Percentiles rank a stretch among this genome's conserved stretches.
These are phyloP conservation scores for Drosophila engyochracea DNA, from an alignment of 2,888 invertebrate species.

Conservation along the genomic window DNA sequence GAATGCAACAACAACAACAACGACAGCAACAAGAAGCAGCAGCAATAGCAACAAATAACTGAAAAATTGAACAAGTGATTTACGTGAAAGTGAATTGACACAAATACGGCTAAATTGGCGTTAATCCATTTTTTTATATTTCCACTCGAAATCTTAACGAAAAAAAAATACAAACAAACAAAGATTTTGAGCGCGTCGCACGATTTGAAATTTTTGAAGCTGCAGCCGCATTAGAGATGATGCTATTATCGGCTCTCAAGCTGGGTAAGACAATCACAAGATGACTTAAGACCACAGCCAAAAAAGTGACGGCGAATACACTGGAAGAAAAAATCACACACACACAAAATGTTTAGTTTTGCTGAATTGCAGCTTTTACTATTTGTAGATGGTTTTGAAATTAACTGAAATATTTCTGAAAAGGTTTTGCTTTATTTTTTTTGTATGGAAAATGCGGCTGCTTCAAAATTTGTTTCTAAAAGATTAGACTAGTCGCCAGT, in stretches of 20 bases:
- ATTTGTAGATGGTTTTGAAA: not conserved
- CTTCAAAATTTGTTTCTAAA: not conserved
- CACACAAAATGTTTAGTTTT: not conserved
- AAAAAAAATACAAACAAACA: not conserved
- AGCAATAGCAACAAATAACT: constrained; percentile 24
- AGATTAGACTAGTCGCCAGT: not conserved
- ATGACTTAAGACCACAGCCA: constrained; percentile 16
- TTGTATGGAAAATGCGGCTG: not conserved
- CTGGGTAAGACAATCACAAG: constrained; percentile 80
- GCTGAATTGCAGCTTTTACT: not conserved
- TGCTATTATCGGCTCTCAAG: constrained; percentile 85
- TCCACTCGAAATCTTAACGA: constrained; percentile 6
- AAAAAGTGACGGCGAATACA: not conserved
- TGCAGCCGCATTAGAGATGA: constrained; percentile 76
- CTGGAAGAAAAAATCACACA: not conserved
- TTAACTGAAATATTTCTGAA: not conserved
- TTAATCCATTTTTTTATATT: constrained; percentile 6
- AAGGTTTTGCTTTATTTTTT: not conserved
- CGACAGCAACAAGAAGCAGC: constrained; percentile 17
- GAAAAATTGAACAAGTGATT: constrained; percentile 65
- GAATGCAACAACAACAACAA: constrained; percentile 46
- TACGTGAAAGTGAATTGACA: constrained; percentile 82
- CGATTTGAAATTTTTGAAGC: constrained; percentile 16
- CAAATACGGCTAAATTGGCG: constrained; percentile 51
- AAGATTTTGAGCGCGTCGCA: constrained; percentile 34